These are phyloP conservation scores for Microcebus lehilahytsara DNA, from an alignment of 2,113 vertebrate species.

Conservation along the genomic window DNA sequence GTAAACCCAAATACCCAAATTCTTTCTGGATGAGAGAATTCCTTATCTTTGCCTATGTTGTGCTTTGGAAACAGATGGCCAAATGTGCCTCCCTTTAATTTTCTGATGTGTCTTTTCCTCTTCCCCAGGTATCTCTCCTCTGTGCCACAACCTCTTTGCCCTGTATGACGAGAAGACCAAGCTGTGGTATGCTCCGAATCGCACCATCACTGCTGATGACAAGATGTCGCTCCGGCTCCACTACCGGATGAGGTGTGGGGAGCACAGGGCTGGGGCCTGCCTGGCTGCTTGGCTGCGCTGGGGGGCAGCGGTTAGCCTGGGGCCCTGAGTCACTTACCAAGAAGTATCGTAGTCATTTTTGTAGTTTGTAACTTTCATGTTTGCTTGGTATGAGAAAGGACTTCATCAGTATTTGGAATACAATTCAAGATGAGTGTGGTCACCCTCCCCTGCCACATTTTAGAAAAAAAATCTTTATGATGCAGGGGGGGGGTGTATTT, in stretches of 20 bases:
- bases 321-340: neutral
- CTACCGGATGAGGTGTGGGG: slow-evolving; percentile 95
- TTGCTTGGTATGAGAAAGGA: slow-evolving; percentile 1
- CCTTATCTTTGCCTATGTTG: neutral
- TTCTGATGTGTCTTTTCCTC: neutral
- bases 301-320: neutral
- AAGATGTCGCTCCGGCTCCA: slow-evolving; percentile 89
- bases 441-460: neutral
- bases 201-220: slow-evolving; percentile 90
- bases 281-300: too few relatives aligned
- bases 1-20: neutral
- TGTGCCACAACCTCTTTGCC: slow-evolving; percentile 96
- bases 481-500: neutral
- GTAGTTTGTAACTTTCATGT: neutral
- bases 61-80: neutral
- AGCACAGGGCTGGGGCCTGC: neutral
- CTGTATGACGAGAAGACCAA: slow-evolving; percentile 89
- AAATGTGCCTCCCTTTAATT: neutral
- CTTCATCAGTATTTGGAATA: slow-evolving; percentile 1
- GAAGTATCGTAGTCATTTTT: neutral
- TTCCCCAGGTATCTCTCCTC: slow-evolving; percentile 91
- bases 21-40: slow-evolving; percentile 29
- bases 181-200: slow-evolving; percentile 95
- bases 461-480: neutral
- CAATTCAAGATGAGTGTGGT: neutral